Base-by-base conservation (phyloP, 2,888 invertebrate genomes). In the Tridacna gigas region DNA sequence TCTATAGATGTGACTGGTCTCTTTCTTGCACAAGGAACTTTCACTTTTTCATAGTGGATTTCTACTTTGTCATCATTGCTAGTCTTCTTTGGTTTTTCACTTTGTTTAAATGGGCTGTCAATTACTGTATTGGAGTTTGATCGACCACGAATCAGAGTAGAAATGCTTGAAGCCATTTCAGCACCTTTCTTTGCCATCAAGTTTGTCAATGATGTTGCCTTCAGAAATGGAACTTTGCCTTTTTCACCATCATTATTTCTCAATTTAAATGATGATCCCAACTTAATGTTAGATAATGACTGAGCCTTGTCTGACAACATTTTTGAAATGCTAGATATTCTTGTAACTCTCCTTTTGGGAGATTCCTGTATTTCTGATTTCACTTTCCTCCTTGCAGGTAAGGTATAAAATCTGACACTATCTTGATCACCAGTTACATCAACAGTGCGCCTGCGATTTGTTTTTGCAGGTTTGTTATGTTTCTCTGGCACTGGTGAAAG, bases 91-190 rank as follows among this genome's bases (percentile, higher is more conserved):
- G 77, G 82, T 28, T 66, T 82, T 48, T 76, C 51, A 45, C 66
- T 74, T 28, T 79, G 81, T 65, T 82, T 87, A 61, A 87, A 87
- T 15, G 87, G 87, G 74, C 84, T 85, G 48, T 85, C 77, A 4
- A 81, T 73, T 4, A 66, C 56, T 12, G 81, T 83, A n/a, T 74
- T 81, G 0, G 87, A 83, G 22, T 83, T 81, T 18, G 87, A 80
- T 66, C 84, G 74, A 37, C 83, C 79, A 51, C 81, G 79, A 22
- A 87, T 85, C 22, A 85, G 37, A 20, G 79, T 81, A 11, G 87
- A 83, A 48, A 87, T 78, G 69, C 83, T 85, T 37, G 87, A 83
- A n/a, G 84, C 87, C 25, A 82, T 69, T 67, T 74, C 78, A 56
- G 74, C 67, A 15, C 82, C 82, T 69, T 79, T 85, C 73, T 84